Percentiles rank a stretch among this genome's conserved stretches.
These are phyloP conservation scores for Dascillus cervinus DNA, from an alignment of 2,888 invertebrate species.

Conservation along the genomic window DNA sequence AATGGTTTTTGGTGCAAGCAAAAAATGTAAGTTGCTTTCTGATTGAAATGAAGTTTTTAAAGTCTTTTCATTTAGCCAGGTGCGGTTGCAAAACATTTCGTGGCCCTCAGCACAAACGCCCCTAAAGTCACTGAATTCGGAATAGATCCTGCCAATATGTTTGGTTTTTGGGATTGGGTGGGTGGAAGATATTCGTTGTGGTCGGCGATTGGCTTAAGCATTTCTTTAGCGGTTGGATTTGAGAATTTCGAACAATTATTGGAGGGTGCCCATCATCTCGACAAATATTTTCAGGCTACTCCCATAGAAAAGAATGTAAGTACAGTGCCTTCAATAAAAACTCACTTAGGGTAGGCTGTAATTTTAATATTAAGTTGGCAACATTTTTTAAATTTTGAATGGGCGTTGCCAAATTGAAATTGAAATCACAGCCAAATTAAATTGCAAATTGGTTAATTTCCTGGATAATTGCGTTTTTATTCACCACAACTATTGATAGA, in stretches of 20 bases:
- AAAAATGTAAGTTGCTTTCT: conserved; percentile 63
- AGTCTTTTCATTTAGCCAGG: conserved; percentile 47
- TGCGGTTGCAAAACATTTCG: conserved; percentile 94
- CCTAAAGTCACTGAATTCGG: conserved; percentile 95
- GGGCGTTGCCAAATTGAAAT: too few relatives aligned
- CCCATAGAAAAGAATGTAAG: conserved; percentile 88
- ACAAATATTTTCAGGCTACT: conserved; percentile 81
- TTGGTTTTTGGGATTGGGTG: conserved; percentile 99
- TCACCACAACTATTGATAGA: too few relatives aligned
- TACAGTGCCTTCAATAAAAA: too few relatives aligned
- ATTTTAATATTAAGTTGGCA: too few relatives aligned
- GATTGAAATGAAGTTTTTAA: not conserved
- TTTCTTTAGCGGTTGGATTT: conserved; percentile 86
- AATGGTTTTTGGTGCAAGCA: conserved; percentile 83
- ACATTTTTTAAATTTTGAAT: too few relatives aligned
- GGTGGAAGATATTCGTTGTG: conserved; percentile 96
- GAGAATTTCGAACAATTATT: conserved; percentile 90
- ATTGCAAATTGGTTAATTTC: too few relatives aligned
- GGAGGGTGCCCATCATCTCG: conserved; percentile 88
- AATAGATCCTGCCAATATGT: conserved; percentile 96
- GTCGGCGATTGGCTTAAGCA: conserved; percentile 98
- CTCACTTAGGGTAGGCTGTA: too few relatives aligned
- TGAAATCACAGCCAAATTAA: too few relatives aligned
- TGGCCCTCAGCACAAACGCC: conserved; percentile 93
- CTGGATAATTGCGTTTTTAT: too few relatives aligned